Conservation (phyloP, 2,888 invertebrate genomes). For the Patella pellucida region DNA sequence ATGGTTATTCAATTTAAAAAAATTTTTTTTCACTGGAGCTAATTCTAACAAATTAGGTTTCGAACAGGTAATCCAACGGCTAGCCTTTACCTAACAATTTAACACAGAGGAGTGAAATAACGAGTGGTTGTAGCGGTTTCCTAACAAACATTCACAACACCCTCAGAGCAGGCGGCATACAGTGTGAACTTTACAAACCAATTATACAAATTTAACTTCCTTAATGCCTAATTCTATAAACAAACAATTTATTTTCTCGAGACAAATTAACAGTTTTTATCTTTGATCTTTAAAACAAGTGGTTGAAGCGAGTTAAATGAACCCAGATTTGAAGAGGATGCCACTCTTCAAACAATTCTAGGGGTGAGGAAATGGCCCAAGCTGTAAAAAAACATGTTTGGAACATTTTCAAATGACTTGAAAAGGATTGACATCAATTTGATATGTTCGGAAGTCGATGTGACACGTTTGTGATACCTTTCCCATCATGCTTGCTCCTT, state of each 20-base stretch:
- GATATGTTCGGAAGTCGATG: not conserved
- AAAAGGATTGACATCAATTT: constrained; percentile 2
- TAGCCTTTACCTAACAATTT: not conserved
- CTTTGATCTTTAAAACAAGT: constrained; percentile 1
- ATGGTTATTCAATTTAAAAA: too few species aligned
- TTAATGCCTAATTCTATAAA: not conserved
- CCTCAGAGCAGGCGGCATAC: not conserved
- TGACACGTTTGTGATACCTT: not conserved
- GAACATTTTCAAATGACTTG: constrained; percentile 5
- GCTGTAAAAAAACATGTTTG: not conserved
- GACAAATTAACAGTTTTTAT: not conserved
- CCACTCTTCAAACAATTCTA: not conserved
- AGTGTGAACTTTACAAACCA: not conserved
- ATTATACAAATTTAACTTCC: constrained; percentile 1
- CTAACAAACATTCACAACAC: not conserved
- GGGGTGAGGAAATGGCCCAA: not conserved
- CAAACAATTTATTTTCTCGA: not conserved
- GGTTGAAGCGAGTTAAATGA: not conserved
- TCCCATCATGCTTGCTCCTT: not conserved
- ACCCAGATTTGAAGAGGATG: not conserved
- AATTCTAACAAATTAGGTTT: too few species aligned
- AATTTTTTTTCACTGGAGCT: too few species aligned
- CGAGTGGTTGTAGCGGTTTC: not conserved
- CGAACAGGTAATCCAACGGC: not conserved
- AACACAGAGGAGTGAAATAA: not conserved